Evolutionary conservation across 2,113 vertebrate species (phyloP), one percentile per base, ranked within the genome.

Genomic region (Apteryx owenii): DNA sequence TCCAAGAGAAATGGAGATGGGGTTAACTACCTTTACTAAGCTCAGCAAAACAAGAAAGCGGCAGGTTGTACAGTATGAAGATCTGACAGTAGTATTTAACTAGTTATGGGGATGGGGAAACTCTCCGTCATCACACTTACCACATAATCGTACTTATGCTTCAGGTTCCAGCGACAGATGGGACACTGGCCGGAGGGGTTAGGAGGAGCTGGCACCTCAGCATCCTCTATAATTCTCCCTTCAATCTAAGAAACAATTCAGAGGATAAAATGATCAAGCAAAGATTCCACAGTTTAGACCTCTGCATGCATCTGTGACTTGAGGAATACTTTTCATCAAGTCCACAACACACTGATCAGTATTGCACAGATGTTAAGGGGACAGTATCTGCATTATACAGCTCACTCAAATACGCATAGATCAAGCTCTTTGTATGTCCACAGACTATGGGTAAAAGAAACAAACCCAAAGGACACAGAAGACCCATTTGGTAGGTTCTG

Each of bases 161-260:
- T 99, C 90, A 99, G 98, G 97, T 99, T 99, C 99, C 99, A 99
- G 69, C 98, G 98, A 96, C 99, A 99, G 97, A 99, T 99, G 9
- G 99, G 99, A 93, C 99, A 99, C 80, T 98, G 98, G 40, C 99
- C 99, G 81, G 98, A 90, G 5, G 99, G 99, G 91, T 99, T 99
- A 61, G 99, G 99, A 81, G 99, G 99, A 36, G 98, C n/a, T n/a
- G 97, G 98, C 9, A 90, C 58, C 91, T 96, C 95, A 48, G 86
- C 36, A 14, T 98, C 95, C 36, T 88, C 97, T 66, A 98, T 48
- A 68, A 98, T 98, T 65, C 90, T 92, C 60, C 99, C 99, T 98
- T 99, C 99, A 26, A 99, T 97, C 99, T 99, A 97, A 58, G 83
- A 97, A 96, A 93, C 28, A 95, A 81, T 89, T 92, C 21, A 84